Evolutionary conservation across 2,888 invertebrate genomes (phyloP), one percentile per base, ranked within the genome.

Genomic region (Rhagonycha lutea): DNA sequence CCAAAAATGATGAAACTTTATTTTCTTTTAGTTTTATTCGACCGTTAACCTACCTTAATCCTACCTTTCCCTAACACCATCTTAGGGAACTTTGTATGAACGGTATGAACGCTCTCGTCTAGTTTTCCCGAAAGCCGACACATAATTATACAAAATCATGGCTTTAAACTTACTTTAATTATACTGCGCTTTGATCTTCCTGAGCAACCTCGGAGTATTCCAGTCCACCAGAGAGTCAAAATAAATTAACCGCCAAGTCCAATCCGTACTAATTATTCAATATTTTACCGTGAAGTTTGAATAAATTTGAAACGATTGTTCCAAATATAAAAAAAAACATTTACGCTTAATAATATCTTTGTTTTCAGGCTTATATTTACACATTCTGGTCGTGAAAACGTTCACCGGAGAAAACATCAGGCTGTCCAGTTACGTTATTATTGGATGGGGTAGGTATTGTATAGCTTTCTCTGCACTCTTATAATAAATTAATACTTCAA

Each of bases 381-480:
- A 95, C 86, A 93, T 96, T 91, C 88, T 96, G 84, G 96, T 95
- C 79, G 95, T 95, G 78, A 94, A 94, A 88, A 95, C 95, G 4
- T 95, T 95, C 84, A 94, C 93, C 69, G 93, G 94, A 77, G 95
- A 95, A 86, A 94, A 94, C 85, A 94, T 96, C 82, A 94, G 94
- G 83, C 90, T 95, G 71, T 91, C 92, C 83, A 91, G 94, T 24
- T 96, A 95, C 86, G 90, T 94, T 70, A 88, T 92, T 69, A 94
- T 96, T 77, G 96, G 96, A 77, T 96, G 96, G 96, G 95, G 96
- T 96, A 87, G 92, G 94, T 91, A 72, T 73, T 67, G 63, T 23
- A 11, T 18, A 61, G 7, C n/a, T 63, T 63, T 9, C 12, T 24
- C 2, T 3, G 1, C 7, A 4, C n/a, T 5, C 32, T 32, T 32